These are phyloP conservation scores for Drosophila tripunctata DNA, from an alignment of 2,888 invertebrate genomes.

Conservation along the genomic window DNA sequence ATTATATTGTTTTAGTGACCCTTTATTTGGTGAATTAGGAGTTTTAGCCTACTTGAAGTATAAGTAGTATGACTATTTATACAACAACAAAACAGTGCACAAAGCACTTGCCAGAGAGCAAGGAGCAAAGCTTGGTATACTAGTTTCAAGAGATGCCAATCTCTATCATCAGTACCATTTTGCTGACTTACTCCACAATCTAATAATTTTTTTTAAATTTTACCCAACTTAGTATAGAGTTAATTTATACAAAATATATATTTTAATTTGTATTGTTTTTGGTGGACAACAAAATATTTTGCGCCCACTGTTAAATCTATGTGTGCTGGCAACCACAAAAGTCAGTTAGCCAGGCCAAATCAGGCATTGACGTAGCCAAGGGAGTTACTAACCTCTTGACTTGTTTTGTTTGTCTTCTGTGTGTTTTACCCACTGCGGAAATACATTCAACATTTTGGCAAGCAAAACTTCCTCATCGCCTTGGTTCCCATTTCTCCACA, in stretches of 20 bases:
- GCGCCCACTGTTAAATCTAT: conserved; percentile 12
- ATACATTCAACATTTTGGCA: conserved; percentile 74
- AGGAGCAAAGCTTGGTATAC: too few species aligned
- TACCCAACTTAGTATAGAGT: neutral
- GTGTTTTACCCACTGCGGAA: conserved; percentile 68
- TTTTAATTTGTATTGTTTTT: neutral
- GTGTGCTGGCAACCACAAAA: conserved; percentile 52
- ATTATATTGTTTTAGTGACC: too few species aligned
- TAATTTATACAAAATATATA: neutral
- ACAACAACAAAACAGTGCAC: too few species aligned
- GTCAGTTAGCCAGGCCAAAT: conserved; percentile 59
- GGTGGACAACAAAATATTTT: neutral
- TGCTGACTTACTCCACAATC: neutral
- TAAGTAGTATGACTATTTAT: too few species aligned
- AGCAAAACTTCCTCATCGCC: conserved; percentile 18
- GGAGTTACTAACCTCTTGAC: conserved; percentile 13
- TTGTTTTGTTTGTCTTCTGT: conserved; percentile 19
- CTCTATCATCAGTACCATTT: too few species aligned
- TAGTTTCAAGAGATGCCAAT: too few species aligned
- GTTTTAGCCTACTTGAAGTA: too few species aligned
- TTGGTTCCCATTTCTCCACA: conserved; percentile 1
- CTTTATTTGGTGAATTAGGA: too few species aligned
- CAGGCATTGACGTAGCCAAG: conserved; percentile 45
- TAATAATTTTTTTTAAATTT: neutral
- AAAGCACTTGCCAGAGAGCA: too few species aligned